Evolutionary conservation across 2,113 vertebrate species (phyloP), one percentile per base, ranked within the genome.

Genomic region (Melanostigma gelatinosum): DNA sequence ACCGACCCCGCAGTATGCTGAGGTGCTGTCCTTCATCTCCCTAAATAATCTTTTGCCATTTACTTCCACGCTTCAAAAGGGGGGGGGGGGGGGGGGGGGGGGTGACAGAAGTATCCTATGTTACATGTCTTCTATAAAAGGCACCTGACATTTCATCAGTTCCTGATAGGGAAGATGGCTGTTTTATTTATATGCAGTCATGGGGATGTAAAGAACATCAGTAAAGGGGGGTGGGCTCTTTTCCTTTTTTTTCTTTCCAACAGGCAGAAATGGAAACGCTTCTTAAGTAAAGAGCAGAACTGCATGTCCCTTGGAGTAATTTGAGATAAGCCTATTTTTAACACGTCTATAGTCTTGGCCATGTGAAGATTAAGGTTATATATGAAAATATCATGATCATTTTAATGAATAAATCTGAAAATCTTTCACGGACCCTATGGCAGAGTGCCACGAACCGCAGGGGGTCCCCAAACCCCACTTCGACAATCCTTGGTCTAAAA

Each of bases 31-130:
- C 71, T 78, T 85, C 68, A 80, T 82, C 82, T 82, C 54, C 54
- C 67, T 71, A 40, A 78, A 85, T 67, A 48, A 72, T 73, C 70
- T 76, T 72, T 66, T 72, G 13, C 34, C 27, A 52, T 87, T 88
- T 58, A 79, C 58, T 64, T 79, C 70, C 52, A 48, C 40, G 32
- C 57, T 81, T 60, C 46, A 85, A 66, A 79, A 11, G 24, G 9
- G 20, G 40, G 77, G 71, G 77, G 40, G 77, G 71, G 77, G 71
- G 77, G 29, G 29, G 29, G 29, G 29, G 29, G 2, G 40, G 77
- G 68, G 77, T 62, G 71, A 71, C 34, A 34, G 76, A 60, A 77
- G 54, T 79, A 63, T 87, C 61, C 12, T 6, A 12, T 42, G 48
- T 16, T 77, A 15, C 6, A 67, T 42, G 38, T 57, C 58, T 75